phyloP scores from a whole-genome alignment of 2,113 vertebrate genomes.

The Otis tarda region DNA sequence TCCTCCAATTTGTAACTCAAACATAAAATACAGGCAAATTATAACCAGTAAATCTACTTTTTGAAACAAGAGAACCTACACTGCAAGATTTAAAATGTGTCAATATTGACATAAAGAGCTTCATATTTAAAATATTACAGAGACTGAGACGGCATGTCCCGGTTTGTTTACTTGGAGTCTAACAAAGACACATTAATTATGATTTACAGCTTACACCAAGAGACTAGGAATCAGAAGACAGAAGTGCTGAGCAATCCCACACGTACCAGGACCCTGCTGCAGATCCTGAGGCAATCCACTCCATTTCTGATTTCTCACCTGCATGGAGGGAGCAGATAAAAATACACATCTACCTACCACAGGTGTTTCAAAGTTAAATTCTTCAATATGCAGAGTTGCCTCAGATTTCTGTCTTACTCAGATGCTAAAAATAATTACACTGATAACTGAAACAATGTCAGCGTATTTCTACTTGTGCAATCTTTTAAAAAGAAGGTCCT shows the following conservation, averaged over 20 bases:
- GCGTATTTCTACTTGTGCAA: slow-evolving; percentile 14
- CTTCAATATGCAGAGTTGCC: background rate
- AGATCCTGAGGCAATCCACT: background rate
- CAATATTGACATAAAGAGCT: background rate
- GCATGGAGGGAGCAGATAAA: background rate
- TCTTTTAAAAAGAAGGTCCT: slow-evolving; percentile 41
- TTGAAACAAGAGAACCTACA: background rate
- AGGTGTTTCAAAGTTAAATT: background rate
- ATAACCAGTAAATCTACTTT: background rate
- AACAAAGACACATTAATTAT: background rate
- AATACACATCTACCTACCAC: background rate
- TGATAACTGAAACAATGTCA: background rate
- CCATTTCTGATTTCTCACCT: background rate
- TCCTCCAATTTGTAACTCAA: background rate
- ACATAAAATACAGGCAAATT: background rate
- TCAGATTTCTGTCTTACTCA: slow-evolving; percentile 18
- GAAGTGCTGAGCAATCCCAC: background rate
- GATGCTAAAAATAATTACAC: slow-evolving; percentile 19
- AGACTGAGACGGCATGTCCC: background rate
- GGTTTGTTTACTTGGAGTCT: background rate
- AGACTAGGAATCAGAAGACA: background rate
- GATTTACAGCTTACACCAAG: background rate
- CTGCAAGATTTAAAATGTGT: background rate
- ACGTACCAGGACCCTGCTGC: background rate
- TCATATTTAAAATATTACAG: background rate